Conservation (phyloP, 2,888 invertebrate genomes). For the Galerucella nymphaeae region DNA sequence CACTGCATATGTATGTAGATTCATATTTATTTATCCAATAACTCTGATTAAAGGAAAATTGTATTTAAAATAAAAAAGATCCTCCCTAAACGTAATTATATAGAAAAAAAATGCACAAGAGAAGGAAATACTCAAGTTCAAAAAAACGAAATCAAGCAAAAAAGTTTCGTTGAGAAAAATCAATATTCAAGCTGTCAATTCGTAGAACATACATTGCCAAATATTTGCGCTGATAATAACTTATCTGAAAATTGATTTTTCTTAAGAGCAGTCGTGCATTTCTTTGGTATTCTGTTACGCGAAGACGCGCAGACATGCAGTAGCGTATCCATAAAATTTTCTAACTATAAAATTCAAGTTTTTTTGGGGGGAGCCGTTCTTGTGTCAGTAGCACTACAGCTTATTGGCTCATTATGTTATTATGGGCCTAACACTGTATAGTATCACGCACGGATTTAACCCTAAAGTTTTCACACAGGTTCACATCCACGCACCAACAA, state of each 20-base stretch:
- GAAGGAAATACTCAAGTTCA: constrained; percentile 1
- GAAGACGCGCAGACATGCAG: background rate
- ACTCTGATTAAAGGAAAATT: no score
- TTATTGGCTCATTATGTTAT: no score
- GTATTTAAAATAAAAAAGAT: no score
- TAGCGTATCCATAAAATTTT: background rate
- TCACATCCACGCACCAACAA: no score
- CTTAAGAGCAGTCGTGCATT: constrained; percentile 39
- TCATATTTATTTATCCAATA: no score
- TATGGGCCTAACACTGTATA: no score
- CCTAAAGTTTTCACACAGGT: no score
- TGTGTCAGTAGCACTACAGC: no score
- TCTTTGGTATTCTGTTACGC: constrained; percentile 22
- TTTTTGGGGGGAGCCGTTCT: no score
- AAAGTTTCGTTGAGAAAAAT: constrained; percentile 27
- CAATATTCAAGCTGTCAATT: constrained; percentile 41
- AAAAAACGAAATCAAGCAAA: constrained; percentile 9
- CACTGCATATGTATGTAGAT: no score
- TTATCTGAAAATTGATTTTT: constrained; percentile 44
- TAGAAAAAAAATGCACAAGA: background rate
- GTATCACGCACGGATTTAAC: no score
- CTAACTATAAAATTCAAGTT: background rate
- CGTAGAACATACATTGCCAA: constrained; percentile 39
- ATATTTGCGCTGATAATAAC: constrained; percentile 43
- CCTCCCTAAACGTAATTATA: no score